Conservation (phyloP, 2,113 vertebrate species). For the Gymnocephalus cernua region DNA sequence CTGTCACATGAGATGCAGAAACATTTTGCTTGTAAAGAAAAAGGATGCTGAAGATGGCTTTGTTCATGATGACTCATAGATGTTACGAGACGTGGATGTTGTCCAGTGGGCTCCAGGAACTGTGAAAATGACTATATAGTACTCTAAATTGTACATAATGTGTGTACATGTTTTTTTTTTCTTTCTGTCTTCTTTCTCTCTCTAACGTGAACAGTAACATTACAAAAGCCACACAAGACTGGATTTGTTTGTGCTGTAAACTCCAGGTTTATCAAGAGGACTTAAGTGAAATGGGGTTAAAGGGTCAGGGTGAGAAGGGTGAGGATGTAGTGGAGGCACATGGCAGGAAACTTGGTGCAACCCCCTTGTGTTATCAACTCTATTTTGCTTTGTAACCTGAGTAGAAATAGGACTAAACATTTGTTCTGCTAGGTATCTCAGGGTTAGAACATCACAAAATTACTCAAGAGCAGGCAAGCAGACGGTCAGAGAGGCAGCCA, state of each 20-base stretch:
- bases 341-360: not conserved
- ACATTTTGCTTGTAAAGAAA: not conserved
- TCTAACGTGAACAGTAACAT: not conserved
- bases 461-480: constrained; percentile 32
- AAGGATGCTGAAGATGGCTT: not conserved
- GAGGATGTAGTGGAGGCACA: not conserved
- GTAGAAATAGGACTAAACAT: constrained; percentile 30
- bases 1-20: not conserved
- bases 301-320: not conserved
- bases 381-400: constrained; percentile 40
- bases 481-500: constrained; percentile 42
- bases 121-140: not conserved
- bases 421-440: constrained; percentile 41
- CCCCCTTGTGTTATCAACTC: constrained; percentile 18
- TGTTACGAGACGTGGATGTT: not conserved
- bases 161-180: not conserved
- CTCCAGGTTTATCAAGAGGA: not conserved
- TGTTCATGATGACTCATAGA: not conserved
- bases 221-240: not conserved
- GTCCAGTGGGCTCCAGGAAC: not conserved
- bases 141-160: not conserved
- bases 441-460: constrained; percentile 45
- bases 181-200: not conserved
- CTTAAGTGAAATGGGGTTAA: not conserved
- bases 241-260: not conserved